Evolutionary conservation across 2,888 invertebrate genomes (phyloP), one percentile per base, ranked within the genome.

Genomic region (Aplocera efformata): DNA sequence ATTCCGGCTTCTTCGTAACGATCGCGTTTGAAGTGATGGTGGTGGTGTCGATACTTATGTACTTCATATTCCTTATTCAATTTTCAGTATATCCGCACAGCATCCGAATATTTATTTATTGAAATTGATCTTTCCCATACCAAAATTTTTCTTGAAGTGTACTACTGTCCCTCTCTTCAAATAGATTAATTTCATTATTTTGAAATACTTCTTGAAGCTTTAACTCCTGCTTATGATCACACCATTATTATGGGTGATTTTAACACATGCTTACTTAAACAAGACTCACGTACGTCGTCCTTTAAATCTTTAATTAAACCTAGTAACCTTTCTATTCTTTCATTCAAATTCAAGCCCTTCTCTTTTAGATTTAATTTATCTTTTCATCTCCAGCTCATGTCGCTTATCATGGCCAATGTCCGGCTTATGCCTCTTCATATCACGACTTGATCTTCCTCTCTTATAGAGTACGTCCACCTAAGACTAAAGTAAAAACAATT

Each of bases 81-180:
- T 34, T 2, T n/a, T 34, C 17, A 20, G 20, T 20, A 20, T 20
- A 6, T 10, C 31, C 20, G 7, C 31, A 2, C 28, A 28, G 13
- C 13, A 8, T 23, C 24, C 6, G 32, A 32, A 10, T 24, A 32
- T 7, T 8, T 32, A 2, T 34, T 21, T 6, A 4, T 20, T 5
- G 20, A 20, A 20, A 20, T n/a, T n/a, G n/a, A n/a, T n/a, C n/a
- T 20, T 6, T 27, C 10, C 8, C 27, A 6, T 7, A 27, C 27
- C 8, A 34, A 34, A 11, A 9, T 34, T 10, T 8, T 32, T 7
- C 32, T 32, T 8, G 32, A 24, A 13, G 32, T 32, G 8, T 32
- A 32, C 8, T 32, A 34, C 27, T 25, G 34, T 27, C n/a, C 13
- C 7, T 10, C 11, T 27, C 20, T 27, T 10, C 26, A 9, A 7